Evolutionary conservation across 2,113 vertebrate species (phyloP).

Genomic region (Oncorhynchus mykiss): DNA sequence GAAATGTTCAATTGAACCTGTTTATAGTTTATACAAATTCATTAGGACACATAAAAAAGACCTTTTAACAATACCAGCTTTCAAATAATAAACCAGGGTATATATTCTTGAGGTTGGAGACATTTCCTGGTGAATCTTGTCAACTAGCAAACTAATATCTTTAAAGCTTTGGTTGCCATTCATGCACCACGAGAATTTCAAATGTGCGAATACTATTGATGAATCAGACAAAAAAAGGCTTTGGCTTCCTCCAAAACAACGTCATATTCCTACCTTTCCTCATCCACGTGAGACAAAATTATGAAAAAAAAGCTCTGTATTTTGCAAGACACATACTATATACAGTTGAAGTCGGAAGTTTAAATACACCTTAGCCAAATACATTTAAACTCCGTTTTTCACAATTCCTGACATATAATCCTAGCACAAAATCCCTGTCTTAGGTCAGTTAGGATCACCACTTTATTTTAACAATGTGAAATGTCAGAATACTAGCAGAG

Average conservation of each 20-base stretch:
- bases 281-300: conserved; percentile 56
- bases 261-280: conserved; percentile 52
- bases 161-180: conserved; percentile 71
- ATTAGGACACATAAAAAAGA: conserved; percentile 30
- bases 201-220: conserved; percentile 70
- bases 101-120: conserved; percentile 60
- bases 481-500: too few relatives aligned
- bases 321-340: neutral
- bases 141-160: conserved; percentile 73
- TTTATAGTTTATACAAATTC: conserved; percentile 65
- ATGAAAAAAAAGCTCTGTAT: conserved; percentile 43
- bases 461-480: too few relatives aligned
- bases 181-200: conserved; percentile 72
- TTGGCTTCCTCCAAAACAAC: conserved; percentile 58
- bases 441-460: too few relatives aligned
- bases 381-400: too few relatives aligned
- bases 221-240: conserved; percentile 52
- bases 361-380: too few relatives aligned
- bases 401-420: too few relatives aligned
- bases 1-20: conserved; percentile 68
- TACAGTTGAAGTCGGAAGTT: too few relatives aligned
- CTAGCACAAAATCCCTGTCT: too few relatives aligned
- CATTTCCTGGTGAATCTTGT: conserved; percentile 62
- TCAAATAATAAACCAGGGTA: conserved; percentile 61
- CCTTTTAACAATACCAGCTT: conserved; percentile 54